phyloP scores from a whole-genome alignment of 2,113 vertebrate genomes.

The Nanger granti region DNA sequence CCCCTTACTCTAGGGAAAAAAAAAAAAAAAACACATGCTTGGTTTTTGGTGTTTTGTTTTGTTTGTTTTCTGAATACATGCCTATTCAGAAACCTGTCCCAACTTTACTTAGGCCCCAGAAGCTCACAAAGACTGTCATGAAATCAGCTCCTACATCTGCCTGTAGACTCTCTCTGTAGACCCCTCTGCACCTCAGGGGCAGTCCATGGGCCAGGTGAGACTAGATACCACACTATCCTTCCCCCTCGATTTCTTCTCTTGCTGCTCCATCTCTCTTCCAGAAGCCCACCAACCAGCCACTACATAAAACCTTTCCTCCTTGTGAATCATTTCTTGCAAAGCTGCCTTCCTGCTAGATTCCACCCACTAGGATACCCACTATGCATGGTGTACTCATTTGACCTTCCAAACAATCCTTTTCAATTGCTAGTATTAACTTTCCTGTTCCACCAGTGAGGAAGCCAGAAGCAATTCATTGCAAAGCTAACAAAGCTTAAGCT shows the following conservation, averaged over 20 bases:
- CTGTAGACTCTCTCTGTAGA: neutral
- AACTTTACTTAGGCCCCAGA: neutral
- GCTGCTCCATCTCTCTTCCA: no score
- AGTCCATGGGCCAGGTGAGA: neutral
- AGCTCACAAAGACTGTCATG: neutral
- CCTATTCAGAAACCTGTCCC: neutral
- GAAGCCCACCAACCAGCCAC: neutral
- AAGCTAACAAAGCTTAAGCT: conserved; percentile 4
- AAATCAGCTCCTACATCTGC: neutral
- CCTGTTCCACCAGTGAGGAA: neutral
- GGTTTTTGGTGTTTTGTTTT: neutral
- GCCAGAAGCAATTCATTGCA: neutral
- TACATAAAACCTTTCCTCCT: neutral
- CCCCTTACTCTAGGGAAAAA: neutral
- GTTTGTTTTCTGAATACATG: neutral
- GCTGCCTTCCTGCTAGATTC: neutral
- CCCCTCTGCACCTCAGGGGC: neutral
- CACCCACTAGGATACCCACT: neutral
- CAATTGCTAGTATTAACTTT: neutral
- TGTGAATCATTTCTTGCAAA: neutral
- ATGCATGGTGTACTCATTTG: neutral
- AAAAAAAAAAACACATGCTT: neutral
- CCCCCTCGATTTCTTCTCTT: neutral
- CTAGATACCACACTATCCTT: neutral
- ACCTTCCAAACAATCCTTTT: neutral